Conservation (phyloP, 2,888 invertebrate genomes). For the Polyploca ridens region DNA sequence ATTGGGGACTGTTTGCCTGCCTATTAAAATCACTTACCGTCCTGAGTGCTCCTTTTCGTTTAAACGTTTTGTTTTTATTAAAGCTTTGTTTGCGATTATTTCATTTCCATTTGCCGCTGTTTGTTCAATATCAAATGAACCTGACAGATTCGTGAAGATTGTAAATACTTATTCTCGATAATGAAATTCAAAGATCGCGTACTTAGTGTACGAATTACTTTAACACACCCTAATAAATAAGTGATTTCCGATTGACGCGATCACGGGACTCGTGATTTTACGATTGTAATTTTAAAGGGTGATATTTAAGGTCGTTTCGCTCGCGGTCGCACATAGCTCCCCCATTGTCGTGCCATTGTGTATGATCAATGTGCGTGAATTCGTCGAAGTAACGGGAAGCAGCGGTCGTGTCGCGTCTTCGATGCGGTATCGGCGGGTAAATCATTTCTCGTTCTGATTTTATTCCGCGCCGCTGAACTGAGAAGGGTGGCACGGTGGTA, state of each 20-base stretch:
- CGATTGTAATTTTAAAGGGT: constrained; percentile 37
- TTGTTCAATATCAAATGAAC: constrained; percentile 15
- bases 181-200: too few species aligned
- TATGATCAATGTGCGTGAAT: constrained; percentile 63
- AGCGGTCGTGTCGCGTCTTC: constrained; percentile 42
- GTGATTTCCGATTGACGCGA: constrained; percentile 28
- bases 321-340: constrained; percentile 36
- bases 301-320: constrained; percentile 37
- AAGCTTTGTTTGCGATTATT: constrained; percentile 47
- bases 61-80: constrained; percentile 57
- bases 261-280: constrained; percentile 22
- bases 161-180: too few species aligned
- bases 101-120: constrained; percentile 40
- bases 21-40: constrained; percentile 81
- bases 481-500: constrained; percentile 48
- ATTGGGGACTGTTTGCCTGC: constrained; percentile 78
- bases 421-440: constrained; percentile 63
- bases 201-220: too few species aligned
- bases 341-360: constrained; percentile 59
- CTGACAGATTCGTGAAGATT: neutral
- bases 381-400: constrained; percentile 52
- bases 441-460: constrained; percentile 78
- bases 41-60: constrained; percentile 56
- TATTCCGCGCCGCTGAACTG: constrained; percentile 64
- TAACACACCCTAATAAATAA: constrained; percentile 21